Conservation (phyloP, 2,797 vertebrate genomes). For the Schizothorax lantsangensis region DNA sequence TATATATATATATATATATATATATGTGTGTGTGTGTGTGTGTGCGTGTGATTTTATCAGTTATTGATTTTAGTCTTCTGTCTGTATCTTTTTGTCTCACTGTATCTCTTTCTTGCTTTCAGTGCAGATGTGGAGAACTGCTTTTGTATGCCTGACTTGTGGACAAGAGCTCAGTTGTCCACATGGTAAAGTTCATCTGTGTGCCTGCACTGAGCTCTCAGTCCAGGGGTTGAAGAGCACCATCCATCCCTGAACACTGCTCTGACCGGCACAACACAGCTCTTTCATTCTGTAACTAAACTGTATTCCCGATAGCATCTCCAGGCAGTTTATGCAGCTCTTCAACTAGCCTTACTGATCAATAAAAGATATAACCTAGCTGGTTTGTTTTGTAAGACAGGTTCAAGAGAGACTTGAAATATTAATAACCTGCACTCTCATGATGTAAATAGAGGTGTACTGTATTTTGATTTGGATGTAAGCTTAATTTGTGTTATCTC, state of each 20-base stretch:
- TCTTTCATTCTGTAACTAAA: not conserved
- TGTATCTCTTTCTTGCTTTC: not conserved
- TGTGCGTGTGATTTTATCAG: not conserved
- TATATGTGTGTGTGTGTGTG: no score
- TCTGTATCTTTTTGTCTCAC: not conserved
- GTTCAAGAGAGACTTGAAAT: conserved; percentile 10
- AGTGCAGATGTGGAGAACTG: not conserved
- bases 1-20: no score
- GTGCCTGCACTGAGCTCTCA: not conserved
- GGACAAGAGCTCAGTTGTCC: not conserved
- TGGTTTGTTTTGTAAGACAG: not conserved
- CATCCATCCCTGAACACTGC: not conserved
- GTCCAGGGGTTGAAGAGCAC: not conserved
- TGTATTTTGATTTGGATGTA: not conserved
- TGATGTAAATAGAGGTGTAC: conserved; percentile 2
- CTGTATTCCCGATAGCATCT: not conserved
- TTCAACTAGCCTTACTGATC: conserved; percentile 2
- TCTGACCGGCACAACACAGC: not conserved
- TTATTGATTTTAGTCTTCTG: not conserved
- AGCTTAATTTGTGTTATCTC: not conserved
- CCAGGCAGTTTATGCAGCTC: conserved; percentile 24
- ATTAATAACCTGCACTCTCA: not conserved
- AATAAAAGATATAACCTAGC: not conserved
- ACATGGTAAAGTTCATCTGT: not conserved
- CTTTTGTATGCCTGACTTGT: not conserved